Base-by-base conservation (phyloP, 92 coral and sea anemone genomes). In the Parazoanthus atlanticus region DNA sequence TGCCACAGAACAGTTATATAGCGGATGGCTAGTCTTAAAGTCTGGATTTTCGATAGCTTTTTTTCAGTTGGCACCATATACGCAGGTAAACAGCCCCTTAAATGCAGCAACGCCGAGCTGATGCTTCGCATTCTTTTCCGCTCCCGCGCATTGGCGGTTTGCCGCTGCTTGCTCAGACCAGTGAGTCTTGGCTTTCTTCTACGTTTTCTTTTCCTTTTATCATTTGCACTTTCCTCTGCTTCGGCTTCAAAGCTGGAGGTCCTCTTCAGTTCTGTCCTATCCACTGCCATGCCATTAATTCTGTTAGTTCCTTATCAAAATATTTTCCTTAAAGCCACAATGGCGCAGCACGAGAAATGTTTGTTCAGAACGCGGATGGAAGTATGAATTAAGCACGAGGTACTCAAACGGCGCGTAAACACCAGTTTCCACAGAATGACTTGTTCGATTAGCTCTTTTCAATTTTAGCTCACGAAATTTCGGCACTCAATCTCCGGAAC, bases 1-100 rank as follows among this genome's bases (percentile, higher is more conserved):
- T 97, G 89, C 90, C 88, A 93, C 40, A 97, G 90, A 78, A 93
- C 86, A 30, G 91, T 87, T 31, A 97, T 97, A 58, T 97, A 97
- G 74, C 96, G 93, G 49, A 97, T 97, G 38, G 99, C 99, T 52
- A 93, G 90, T 41, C 99, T 92, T 75, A 97, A 71, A 49, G 99
- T 97, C 76, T 97, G 97, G 84, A 97, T 97, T 92, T 97, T 97
- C 49, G 99, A 97, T 21, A 97, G 96, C 92, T 94, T 95, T 74
- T 94, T 91, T 66, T 93, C 95, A 46, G 89, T 91, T 0, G 99
- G 98, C 16, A 92, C 98, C 46, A 97, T 66, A 67, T 91, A 88
- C 3, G 95, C 81, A 30, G 99, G 99, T 12, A 97, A 92, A 38
- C 92, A 96, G 41, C 91, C 94, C 52, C 99, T 91, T 28, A 97